Percentiles rank a stretch among this genome's conserved stretches.
Evolutionary conservation across 2,888 invertebrate species (phyloP).

Genomic region (Acrobasis repandana): DNA sequence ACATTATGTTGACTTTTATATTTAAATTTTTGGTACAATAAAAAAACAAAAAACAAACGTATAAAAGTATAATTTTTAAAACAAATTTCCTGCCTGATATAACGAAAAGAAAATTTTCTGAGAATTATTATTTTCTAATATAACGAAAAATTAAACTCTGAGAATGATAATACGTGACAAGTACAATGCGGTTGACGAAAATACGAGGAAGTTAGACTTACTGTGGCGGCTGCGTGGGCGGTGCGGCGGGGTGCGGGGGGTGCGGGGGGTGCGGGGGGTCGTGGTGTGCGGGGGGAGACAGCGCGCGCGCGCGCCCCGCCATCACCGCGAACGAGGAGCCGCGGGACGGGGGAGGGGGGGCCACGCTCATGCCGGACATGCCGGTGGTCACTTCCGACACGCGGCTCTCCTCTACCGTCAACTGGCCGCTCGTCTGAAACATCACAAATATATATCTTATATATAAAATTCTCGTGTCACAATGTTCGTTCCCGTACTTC

Average conservation of each 20-base stretch:
- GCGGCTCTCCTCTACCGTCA: constrained; percentile 45
- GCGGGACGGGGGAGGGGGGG: constrained; percentile 92
- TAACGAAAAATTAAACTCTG: too few relatives aligned
- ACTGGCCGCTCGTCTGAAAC: constrained; percentile 30
- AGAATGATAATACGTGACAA: too few relatives aligned
- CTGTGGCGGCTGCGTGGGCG: constrained; percentile 79
- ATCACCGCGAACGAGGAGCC: constrained; percentile 94
- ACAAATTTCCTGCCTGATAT: too few relatives aligned
- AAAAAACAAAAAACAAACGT: too few relatives aligned
- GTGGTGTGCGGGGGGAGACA: constrained; percentile 45
- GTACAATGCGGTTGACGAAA: too few relatives aligned
- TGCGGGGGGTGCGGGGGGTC: constrained; percentile 29
- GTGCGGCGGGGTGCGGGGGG: constrained; percentile 68
- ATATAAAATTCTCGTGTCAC: too few relatives aligned
- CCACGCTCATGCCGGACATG: constrained; percentile 35
- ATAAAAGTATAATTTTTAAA: too few relatives aligned
- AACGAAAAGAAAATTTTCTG: too few relatives aligned
- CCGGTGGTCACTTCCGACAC: constrained; percentile 43
- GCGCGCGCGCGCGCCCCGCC: constrained; percentile 83
- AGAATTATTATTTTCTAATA: too few relatives aligned
- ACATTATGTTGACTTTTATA: too few relatives aligned
- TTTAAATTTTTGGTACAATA: too few relatives aligned
- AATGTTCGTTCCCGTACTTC: too few relatives aligned
- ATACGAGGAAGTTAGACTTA: constrained; percentile 33
- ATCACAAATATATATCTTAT: background rate